Conservation (phyloP, 2,797 vertebrate genomes). For the Pseudocheirus occidentalis region DNA sequence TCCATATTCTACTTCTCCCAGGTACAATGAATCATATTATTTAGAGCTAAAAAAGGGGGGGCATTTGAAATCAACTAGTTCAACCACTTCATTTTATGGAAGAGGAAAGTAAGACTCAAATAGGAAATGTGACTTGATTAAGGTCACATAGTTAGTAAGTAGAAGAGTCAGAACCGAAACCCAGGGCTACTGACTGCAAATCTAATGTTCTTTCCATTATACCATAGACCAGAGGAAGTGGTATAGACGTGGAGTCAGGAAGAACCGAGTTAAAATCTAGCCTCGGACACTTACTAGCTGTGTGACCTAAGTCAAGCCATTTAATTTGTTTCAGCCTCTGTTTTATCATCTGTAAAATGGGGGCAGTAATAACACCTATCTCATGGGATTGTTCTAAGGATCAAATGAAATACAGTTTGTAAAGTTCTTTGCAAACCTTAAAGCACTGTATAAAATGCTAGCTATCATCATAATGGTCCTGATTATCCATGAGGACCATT, state of each 20-base stretch:
- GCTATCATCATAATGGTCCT: background rate
- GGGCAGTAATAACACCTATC: background rate
- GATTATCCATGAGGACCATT: background rate
- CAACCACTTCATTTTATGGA: conserved; percentile 3
- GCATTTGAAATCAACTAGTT: background rate
- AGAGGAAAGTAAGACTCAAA: conserved; percentile 45
- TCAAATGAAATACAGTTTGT: background rate
- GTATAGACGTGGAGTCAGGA: background rate
- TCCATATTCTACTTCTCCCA: background rate
- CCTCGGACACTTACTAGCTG: background rate
- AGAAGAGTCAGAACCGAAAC: background rate
- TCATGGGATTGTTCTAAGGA: background rate
- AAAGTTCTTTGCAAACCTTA: background rate
- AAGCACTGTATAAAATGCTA: background rate
- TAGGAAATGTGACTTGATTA: background rate
- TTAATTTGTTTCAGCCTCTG: background rate
- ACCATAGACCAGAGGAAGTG: background rate
- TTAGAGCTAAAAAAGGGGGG: background rate
- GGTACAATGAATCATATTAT: background rate
- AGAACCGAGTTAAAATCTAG: background rate
- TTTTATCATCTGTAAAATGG: background rate
- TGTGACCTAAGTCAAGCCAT: background rate
- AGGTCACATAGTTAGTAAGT: background rate
- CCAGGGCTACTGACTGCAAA: background rate
- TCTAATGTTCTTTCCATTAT: background rate